Evolutionary conservation across 2,888 invertebrate genomes (phyloP).

Genomic region (Alloplasta piceator): DNA sequence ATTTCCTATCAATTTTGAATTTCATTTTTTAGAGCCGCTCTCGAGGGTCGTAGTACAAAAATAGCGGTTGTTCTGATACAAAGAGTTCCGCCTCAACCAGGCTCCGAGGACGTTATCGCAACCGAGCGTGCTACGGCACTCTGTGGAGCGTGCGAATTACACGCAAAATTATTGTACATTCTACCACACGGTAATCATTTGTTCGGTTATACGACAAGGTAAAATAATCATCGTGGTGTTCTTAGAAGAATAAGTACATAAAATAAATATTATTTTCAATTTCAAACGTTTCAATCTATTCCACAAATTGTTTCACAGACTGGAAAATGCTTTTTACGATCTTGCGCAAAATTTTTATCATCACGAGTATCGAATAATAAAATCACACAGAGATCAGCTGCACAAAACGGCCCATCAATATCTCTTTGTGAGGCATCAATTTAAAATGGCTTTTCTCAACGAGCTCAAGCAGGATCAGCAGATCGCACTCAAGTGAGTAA

Average conservation of each 20-base stretch:
- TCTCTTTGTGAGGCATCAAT: constrained; percentile 97
- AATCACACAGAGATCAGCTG: constrained; percentile 94
- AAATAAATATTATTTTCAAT: background rate
- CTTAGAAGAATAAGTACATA: background rate
- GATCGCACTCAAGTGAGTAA: constrained; percentile 90
- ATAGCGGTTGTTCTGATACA: constrained; percentile 96
- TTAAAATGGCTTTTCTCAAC: constrained; percentile 97
- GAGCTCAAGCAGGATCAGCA: constrained; percentile 96
- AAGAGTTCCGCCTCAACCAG: constrained; percentile 90
- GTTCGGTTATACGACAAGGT: constrained; percentile 87
- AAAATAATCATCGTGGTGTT: constrained; percentile 20
- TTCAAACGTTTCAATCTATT: background rate
- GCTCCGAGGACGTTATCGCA: constrained; percentile 92
- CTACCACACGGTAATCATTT: constrained; percentile 96
- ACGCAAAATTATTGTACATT: constrained; percentile 96
- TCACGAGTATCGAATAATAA: constrained; percentile 93
- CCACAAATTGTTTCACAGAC: constrained; percentile 83
- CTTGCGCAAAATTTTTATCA: constrained; percentile 96
- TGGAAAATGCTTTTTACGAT: constrained; percentile 97
- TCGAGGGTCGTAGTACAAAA: constrained; percentile 89
- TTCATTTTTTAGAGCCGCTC: constrained; percentile 85
- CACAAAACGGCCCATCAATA: constrained; percentile 96
- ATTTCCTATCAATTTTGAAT: background rate
- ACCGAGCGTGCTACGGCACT: constrained; percentile 96
- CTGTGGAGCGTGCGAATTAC: constrained; percentile 95